Evolutionary conservation across 2,797 vertebrate species (phyloP), one percentile per base, ranked within the genome.

Genomic region (Phataginus tricuspis): DNA sequence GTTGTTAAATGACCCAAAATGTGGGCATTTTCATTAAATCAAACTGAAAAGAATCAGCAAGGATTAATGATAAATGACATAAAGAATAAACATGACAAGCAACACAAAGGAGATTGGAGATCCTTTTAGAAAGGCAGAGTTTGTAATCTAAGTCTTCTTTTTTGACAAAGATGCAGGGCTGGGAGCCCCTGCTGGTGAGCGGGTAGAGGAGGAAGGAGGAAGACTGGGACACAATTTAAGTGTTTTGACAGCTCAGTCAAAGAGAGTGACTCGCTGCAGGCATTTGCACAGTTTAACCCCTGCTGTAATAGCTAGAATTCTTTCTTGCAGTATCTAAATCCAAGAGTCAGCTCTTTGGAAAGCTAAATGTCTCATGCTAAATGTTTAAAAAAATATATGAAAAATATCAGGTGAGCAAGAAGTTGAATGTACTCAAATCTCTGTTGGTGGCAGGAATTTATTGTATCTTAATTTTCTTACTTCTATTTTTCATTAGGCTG

Each of bases 161-260:
- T 92, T 84, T 71, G 79, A 93, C 39, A 83, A 89, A 95, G 79
- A 61, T 75, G 71, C 31, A 53, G 61, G 34, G 12, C 59, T 39
- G 8, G 63, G 86, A 82, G 45, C 31, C 18, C 78, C 63, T 80
- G 86, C 71, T 79, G 83, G 11, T 79, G n/a, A 79, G 74, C 68
- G 19, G 4, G 31, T 15, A 34, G n/a, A 49, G 31, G 37, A 69
- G 7, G 15, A 64, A 82, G 45, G 51, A 74, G 66, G 19, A 42
- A 94, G 23, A 83, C 87, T 55, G 72, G 92, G 82, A 91, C 86
- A 69, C 49, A 85, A 57, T 96, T 95, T 90, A 91, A 96, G 64
- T 96, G 94, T 96, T 97, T 96, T 97, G 98, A 98, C 97, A 97
- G 91, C 49, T 87, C 86, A 57, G 84, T 94, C 63, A 79, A 90